phyloP scores from a whole-genome alignment of 2,888 invertebrate species.

The Chloroclysta siterata region DNA sequence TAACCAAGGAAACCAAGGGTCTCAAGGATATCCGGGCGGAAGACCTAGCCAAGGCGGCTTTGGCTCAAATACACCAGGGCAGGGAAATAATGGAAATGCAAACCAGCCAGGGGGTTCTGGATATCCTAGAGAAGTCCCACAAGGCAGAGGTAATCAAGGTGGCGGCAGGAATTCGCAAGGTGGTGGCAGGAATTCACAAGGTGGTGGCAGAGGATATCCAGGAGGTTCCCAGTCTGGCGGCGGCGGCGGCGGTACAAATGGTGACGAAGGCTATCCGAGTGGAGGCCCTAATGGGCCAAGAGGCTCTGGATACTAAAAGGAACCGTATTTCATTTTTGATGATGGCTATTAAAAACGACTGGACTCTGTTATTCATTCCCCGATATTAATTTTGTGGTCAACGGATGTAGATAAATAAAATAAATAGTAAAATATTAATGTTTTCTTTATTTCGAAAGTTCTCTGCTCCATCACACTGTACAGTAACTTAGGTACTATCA shows the following conservation, averaged over 20 bases:
- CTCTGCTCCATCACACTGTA: not conserved
- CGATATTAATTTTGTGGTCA: slow-evolving; percentile 14
- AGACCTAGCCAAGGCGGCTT: slow-evolving; percentile 45
- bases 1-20: slow-evolving; percentile 39
- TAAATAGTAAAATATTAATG: slow-evolving; percentile 33
- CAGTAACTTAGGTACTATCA: not conserved
- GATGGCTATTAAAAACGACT: slow-evolving; percentile 17
- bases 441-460: slow-evolving; percentile 27
- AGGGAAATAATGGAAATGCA: slow-evolving; percentile 25
- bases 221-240: slow-evolving; percentile 39
- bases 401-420: slow-evolving; percentile 36
- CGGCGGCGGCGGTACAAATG: slow-evolving; percentile 39
- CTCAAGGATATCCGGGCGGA: slow-evolving; percentile 52
- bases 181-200: slow-evolving; percentile 55
- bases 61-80: slow-evolving; percentile 35
- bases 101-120: slow-evolving; percentile 43
- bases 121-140: slow-evolving; percentile 54
- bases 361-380: slow-evolving; percentile 15
- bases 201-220: slow-evolving; percentile 47
- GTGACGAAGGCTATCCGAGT: slow-evolving; percentile 70
- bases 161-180: slow-evolving; percentile 42
- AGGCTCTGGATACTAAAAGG: slow-evolving; percentile 73
- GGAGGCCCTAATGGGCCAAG: slow-evolving; percentile 72
- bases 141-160: slow-evolving; percentile 42
- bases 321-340: not conserved